Evolutionary conservation across 2,797 vertebrate genomes (phyloP).

Genomic region (Pempheris klunzingeri): DNA sequence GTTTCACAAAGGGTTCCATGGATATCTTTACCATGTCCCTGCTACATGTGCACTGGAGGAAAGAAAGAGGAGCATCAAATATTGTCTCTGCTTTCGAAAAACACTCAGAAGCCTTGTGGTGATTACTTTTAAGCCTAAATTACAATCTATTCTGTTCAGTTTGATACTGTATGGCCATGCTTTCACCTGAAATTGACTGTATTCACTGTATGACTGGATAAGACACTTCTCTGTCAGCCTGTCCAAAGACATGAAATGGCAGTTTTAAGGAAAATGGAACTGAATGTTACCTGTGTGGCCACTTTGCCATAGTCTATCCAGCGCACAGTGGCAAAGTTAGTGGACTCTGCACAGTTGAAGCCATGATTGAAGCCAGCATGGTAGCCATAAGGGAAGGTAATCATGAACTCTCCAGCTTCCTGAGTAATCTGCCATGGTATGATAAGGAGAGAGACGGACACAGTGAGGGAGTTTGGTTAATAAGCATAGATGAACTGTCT

Average conservation of each 20-base stretch:
- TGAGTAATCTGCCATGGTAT: slow-evolving; percentile 90
- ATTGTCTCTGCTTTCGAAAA: not conserved
- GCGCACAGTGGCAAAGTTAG: slow-evolving; percentile 95
- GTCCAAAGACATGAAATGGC: not conserved
- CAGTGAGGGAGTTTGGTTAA: not conserved
- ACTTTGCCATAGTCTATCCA: slow-evolving; percentile 99
- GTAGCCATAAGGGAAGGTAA: slow-evolving; percentile 98
- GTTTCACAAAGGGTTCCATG: slow-evolving; percentile 97
- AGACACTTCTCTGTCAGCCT: not conserved
- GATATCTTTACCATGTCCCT: slow-evolving; percentile 98
- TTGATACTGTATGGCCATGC: not conserved
- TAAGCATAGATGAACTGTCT: not conserved
- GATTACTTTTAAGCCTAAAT: not conserved
- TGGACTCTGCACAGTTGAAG: slow-evolving; percentile 98
- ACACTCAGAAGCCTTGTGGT: not conserved
- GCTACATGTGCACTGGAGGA: slow-evolving; percentile 93
- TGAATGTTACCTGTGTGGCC: slow-evolving; percentile 91
- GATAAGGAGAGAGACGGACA: not conserved
- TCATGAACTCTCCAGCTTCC: slow-evolving; percentile 97
- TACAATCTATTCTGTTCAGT: not conserved
- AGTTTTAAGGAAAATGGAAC: not conserved
- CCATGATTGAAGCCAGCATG: slow-evolving; percentile 98
- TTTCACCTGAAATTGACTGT: not conserved
- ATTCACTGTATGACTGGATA: not conserved
- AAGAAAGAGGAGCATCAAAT: not conserved